Percentiles rank a stretch among this genome's conserved stretches.
phyloP scores from a whole-genome alignment of 2,888 invertebrate genomes.

The Parthenolecanium corni region DNA sequence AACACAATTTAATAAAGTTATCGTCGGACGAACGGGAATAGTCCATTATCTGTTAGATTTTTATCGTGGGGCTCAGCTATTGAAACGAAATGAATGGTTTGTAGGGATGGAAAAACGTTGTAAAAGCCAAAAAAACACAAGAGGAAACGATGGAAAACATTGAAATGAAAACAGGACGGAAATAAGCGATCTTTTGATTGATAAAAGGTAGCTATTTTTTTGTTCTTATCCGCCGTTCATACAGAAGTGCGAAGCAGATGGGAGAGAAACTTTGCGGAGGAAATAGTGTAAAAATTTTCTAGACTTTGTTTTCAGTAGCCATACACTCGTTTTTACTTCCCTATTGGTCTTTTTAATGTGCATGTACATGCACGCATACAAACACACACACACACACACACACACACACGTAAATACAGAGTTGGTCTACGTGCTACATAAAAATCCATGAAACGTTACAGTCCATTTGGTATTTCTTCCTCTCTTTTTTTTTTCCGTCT shows the following conservation, averaged over 20 bases:
- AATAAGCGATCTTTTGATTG: conserved; percentile 17
- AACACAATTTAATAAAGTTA: conserved; percentile 21
- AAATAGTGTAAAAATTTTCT: not conserved
- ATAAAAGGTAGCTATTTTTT: not conserved
- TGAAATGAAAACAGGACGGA: conserved; percentile 23
- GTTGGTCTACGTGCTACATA: no score
- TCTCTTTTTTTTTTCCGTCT: no score
- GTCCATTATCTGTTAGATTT: no score
- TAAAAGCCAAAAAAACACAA: no score
- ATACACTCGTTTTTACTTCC: no score
- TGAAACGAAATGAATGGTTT: not conserved
- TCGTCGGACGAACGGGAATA: conserved; percentile 5
- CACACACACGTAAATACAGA: no score
- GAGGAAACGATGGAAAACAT: conserved; percentile 10
- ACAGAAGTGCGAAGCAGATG: not conserved
- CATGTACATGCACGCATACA: no score
- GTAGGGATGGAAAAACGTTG: not conserved
- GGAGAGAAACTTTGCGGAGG: not conserved
- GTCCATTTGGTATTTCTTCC: no score
- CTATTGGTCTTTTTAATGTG: no score
- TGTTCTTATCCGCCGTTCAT: not conserved
- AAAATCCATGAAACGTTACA: no score
- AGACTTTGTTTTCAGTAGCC: not conserved
- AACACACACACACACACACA: no score
- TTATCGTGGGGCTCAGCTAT: not conserved